Conservation (phyloP, 2,888 invertebrate species). For the Drosophila helvetica region DNA sequence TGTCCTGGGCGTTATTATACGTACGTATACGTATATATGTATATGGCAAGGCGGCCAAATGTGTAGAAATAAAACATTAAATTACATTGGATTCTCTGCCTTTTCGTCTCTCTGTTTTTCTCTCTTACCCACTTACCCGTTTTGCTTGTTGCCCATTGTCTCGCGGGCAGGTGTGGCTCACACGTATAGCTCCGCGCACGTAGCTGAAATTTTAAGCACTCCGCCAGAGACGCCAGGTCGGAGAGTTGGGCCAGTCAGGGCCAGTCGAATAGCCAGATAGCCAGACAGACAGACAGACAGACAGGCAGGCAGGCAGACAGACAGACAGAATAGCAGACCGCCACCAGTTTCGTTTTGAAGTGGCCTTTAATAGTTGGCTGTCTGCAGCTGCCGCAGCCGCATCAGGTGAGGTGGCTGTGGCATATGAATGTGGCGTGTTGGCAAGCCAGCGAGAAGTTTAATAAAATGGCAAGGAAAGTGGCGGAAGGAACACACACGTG, state of each 20-base stretch:
- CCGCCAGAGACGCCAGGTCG: slow-evolving; percentile 40
- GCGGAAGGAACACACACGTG: neutral
- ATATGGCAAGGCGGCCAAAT: slow-evolving; percentile 66
- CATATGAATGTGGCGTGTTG: slow-evolving; percentile 54
- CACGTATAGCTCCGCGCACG: slow-evolving; percentile 66
- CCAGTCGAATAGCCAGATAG: slow-evolving; percentile 26
- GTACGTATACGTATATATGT: slow-evolving; percentile 68
- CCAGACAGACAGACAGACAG: slow-evolving; percentile 25
- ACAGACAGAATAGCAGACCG: slow-evolving; percentile 39
- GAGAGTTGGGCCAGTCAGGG: neutral
- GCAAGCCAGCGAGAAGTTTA: slow-evolving; percentile 65
- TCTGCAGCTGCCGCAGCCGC: slow-evolving; percentile 66
- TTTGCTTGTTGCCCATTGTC: slow-evolving; percentile 39
- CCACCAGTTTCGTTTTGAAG: slow-evolving; percentile 69
- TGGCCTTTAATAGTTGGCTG: slow-evolving; percentile 75
- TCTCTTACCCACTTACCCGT: slow-evolving; percentile 21
- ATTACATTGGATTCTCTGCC: slow-evolving; percentile 64
- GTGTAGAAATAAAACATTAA: slow-evolving; percentile 76
- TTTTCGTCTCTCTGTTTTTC: slow-evolving; percentile 34
- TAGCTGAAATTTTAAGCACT: slow-evolving; percentile 73
- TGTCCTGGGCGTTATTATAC: slow-evolving; percentile 68
- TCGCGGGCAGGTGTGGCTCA: slow-evolving; percentile 65
- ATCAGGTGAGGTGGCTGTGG: slow-evolving; percentile 28
- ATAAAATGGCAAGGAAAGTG: slow-evolving; percentile 65
- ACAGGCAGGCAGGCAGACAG: slow-evolving; percentile 19